phyloP scores from a whole-genome alignment of 2,113 vertebrate species.

The Aphelocoma coerulescens region DNA sequence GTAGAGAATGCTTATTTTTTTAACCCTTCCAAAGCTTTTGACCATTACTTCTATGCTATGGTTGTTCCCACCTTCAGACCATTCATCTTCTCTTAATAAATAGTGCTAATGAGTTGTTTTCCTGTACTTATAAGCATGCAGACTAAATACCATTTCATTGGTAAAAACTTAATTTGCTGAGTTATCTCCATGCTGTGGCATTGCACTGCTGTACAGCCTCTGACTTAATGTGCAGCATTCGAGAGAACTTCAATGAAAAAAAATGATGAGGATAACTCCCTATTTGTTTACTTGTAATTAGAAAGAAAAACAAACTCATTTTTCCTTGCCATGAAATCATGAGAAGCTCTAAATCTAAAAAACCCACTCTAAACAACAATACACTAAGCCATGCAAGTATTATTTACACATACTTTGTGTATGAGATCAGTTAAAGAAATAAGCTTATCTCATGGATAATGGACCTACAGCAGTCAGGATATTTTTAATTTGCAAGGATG shows the following conservation, averaged over 20 bases:
- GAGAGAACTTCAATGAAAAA: not conserved
- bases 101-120: not conserved
- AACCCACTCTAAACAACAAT: not conserved
- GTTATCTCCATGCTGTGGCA: not conserved
- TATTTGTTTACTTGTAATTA: not conserved
- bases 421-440: not conserved
- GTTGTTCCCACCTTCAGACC: not conserved
- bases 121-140: not conserved
- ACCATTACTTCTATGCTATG: not conserved
- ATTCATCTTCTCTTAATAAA: not conserved
- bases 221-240: not conserved
- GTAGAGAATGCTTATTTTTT: not conserved
- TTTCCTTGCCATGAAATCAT: not conserved
- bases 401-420: not conserved
- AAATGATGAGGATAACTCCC: not conserved
- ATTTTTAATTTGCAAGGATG: slow-evolving; percentile 19
- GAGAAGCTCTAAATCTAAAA: not conserved
- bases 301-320: not conserved
- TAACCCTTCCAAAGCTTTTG: not conserved
- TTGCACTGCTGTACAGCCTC: not conserved
- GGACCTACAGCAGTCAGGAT: not conserved
- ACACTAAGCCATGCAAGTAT: not conserved
- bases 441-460: not conserved
- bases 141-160: not conserved
- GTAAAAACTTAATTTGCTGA: not conserved